Base-by-base conservation (phyloP, 2,797 vertebrate genomes). In the Anguilla obscura region DNA sequence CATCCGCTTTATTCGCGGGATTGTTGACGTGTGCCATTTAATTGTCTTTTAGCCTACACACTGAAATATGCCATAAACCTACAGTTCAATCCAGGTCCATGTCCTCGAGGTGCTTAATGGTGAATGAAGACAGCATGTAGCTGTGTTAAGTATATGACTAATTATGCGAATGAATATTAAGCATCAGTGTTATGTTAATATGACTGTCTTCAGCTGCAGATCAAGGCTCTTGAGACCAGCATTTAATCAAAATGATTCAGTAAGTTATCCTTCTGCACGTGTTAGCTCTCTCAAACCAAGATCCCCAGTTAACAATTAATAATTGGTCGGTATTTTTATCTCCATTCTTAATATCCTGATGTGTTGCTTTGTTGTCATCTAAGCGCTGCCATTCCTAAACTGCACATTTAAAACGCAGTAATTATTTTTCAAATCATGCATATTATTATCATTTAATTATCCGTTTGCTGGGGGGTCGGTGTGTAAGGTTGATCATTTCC, bases 141-240 rank as follows among this genome's bases (percentile, higher is more conserved):
- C 96, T 95, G 96, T 97, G 97, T 97, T 98, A 98, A 99, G 98
- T 97, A 98, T 97, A 97, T 97, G 97, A 96, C 96, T 99, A 99
- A 99, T 99, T 98, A 99, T 97, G 97, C 98, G 97, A 97, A 97
- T 98, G 97, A 98, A 98, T 98, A 99, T 99, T 97, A 97, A 99
- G 97, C 97, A 96, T 97, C 95, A 97, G 96, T 98, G 97, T 98
- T 98, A 99, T 99, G 98, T 96, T 98, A 99, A 99, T 99, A 93
- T 95, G 92, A 93, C 96, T 95, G 97, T 94, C 96, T 97, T 97
- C 97, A 96, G 97, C 97, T 97, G 97, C 94, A 95, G 96, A 96
- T 97, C 95, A 94, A 94, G 96, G 95, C 96, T 96, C 97, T 97
- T 96, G 95, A 97, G 96, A 96, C 95, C 95, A 96, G 95, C 95